These are phyloP conservation scores for Taenioides sp. DNA, from an alignment of 2,797 vertebrate species.

Conservation along the genomic window DNA sequence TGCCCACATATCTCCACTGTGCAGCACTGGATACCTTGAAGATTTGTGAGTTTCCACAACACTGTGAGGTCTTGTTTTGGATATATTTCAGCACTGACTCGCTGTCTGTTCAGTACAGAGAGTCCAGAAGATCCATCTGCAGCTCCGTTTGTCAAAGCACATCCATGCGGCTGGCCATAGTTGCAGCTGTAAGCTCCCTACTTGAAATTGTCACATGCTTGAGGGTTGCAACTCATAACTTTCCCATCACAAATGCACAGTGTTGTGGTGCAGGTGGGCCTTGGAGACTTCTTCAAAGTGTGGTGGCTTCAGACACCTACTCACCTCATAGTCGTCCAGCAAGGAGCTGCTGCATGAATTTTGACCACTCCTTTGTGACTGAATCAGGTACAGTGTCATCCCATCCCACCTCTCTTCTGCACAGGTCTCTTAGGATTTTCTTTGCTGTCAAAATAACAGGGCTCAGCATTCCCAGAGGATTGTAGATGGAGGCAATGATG, in stretches of 20 bases:
- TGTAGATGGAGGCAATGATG: constrained; percentile 4
- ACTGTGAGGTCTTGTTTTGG: too few relatives aligned
- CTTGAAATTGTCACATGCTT: constrained; percentile 14
- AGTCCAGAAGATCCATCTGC: constrained; percentile 21
- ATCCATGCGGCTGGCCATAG: constrained; percentile 14
- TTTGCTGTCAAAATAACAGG: constrained; percentile 15
- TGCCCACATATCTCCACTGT: constrained; percentile 23
- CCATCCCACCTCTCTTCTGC: constrained; percentile 7
- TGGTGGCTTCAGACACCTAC: neutral
- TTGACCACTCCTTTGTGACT: neutral
- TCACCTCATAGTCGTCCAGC: neutral
- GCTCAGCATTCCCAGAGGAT: too few relatives aligned
- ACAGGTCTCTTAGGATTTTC: constrained; percentile 11
- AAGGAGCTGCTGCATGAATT: too few relatives aligned
- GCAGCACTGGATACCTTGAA: too few relatives aligned
- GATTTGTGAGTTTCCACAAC: too few relatives aligned
- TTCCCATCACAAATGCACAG: constrained; percentile 25
- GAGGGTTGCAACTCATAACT: constrained; percentile 11
- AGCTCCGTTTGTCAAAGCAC: constrained; percentile 10
- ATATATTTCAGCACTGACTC: constrained; percentile 10
- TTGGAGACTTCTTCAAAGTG: constrained; percentile 5
- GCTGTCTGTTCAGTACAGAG: too few relatives aligned
- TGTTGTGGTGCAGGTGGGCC: constrained; percentile 18
- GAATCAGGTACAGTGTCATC: constrained; percentile 1
- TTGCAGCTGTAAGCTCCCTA: constrained; percentile 21